A percentile compares a stretch with the other conserved stretches of the same genome.
These are phyloP conservation scores for Passer domesticus DNA, from an alignment of 2,113 vertebrate species.

Conservation along the genomic window DNA sequence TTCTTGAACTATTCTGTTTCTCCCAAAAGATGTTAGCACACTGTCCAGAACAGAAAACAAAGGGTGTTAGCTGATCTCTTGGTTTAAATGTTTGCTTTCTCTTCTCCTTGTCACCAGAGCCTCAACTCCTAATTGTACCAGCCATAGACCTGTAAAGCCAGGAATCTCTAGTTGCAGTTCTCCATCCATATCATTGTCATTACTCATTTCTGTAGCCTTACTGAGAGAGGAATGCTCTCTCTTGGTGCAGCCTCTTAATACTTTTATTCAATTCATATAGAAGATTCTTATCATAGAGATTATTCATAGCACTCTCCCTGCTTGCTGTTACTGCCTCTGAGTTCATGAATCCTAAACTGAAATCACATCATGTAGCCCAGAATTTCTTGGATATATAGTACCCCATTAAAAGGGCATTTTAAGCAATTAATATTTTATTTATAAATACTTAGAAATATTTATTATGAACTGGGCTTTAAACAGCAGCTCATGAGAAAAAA, in stretches of 20 bases:
- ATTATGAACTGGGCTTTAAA: slow-evolving; percentile 57
- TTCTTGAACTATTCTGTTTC: not conserved
- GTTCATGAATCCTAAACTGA: not conserved
- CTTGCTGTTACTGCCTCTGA: not conserved
- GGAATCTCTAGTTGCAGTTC: not conserved
- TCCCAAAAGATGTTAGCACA: not conserved
- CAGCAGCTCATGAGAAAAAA: slow-evolving; percentile 53
- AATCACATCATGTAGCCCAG: not conserved
- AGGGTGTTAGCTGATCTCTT: not conserved
- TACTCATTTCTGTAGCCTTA: not conserved
- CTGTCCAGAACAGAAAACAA: not conserved
- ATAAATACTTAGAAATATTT: slow-evolving; percentile 70
- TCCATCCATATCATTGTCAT: not conserved
- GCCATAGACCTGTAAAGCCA: not conserved
- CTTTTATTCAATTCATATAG: not conserved
- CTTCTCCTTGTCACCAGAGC: not conserved
- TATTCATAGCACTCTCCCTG: not conserved
- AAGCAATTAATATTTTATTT: slow-evolving; percentile 74
- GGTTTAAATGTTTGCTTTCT: not conserved
- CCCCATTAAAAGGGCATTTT: slow-evolving; percentile 60
- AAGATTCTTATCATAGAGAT: not conserved
- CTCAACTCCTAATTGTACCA: not conserved
- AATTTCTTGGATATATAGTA: not conserved
- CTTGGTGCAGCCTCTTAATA: not conserved
- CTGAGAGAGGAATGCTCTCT: not conserved